Evolutionary conservation across 1,140 invertebrate species (phyloP).

Genomic region (Trichonephila clavipes): DNA sequence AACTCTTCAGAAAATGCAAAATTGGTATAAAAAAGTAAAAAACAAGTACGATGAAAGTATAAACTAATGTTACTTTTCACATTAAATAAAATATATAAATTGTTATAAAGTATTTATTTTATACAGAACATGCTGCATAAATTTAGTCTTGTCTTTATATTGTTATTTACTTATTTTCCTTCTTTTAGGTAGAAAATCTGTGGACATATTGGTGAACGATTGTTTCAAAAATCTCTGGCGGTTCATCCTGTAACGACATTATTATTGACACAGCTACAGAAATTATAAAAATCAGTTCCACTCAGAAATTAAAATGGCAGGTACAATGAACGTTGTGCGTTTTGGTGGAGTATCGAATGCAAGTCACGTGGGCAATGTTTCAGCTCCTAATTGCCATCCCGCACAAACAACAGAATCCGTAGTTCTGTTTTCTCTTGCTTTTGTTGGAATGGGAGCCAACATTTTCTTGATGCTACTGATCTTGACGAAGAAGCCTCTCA

Average conservation of each 20-base stretch:
- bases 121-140: too few relatives aligned
- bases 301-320: conserved; percentile 38
- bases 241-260: not conserved
- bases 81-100: too few relatives aligned
- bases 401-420: conserved; percentile 89
- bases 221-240: not conserved
- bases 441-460: conserved; percentile 90
- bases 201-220: not conserved
- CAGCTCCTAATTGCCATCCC: conserved; percentile 84
- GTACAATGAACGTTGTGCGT: conserved; percentile 63
- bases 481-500: conserved; percentile 79
- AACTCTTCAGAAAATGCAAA: too few relatives aligned
- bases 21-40: too few relatives aligned
- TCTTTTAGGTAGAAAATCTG: not conserved
- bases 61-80: too few relatives aligned
- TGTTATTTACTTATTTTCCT: not conserved
- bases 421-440: conserved; percentile 88
- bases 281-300: not conserved
- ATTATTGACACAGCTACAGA: not conserved
- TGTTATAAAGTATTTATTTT: not conserved
- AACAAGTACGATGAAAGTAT: too few relatives aligned
- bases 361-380: conserved; percentile 51
- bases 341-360: conserved; percentile 61
- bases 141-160: not conserved
- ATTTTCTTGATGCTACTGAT: conserved; percentile 88